Conservation (phyloP, 2,888 invertebrate genomes). For the Ectropis crepuscularia region DNA sequence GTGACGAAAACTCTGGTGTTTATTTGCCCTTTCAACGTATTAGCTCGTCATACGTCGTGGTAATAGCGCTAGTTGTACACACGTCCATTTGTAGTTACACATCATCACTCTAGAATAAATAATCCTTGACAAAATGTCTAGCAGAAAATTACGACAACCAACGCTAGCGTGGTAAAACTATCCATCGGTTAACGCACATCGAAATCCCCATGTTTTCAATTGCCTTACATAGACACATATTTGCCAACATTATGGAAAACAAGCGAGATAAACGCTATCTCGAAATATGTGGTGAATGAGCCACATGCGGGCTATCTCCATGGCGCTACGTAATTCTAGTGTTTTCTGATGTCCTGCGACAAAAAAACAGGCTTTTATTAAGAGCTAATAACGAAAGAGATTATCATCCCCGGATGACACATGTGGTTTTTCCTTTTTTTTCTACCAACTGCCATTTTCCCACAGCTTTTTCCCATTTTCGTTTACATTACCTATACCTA, state of each 20-base stretch:
- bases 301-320: constrained; percentile 25
- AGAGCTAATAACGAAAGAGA: no score
- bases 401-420: no score
- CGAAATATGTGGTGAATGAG: constrained; percentile 34
- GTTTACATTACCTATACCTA: no score
- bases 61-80: no score
- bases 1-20: no score
- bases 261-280: constrained; percentile 44
- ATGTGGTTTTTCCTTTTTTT: no score
- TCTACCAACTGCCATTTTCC: no score
- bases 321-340: constrained; percentile 29
- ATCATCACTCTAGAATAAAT: constrained; percentile 10
- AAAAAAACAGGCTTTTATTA: not conserved
- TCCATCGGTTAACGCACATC: constrained; percentile 18
- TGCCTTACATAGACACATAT: constrained; percentile 32
- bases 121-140: constrained; percentile 8
- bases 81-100: not conserved
- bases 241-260: constrained; percentile 45
- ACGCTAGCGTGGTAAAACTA: constrained; percentile 4
- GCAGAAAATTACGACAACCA: constrained; percentile 17
- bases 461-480: no score
- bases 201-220: constrained; percentile 26
- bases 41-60: no score
- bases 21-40: no score
- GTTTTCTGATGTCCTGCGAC: not conserved